These are phyloP conservation scores for Glossosoma conforme DNA, from an alignment of 1,140 invertebrate species.

Conservation along the genomic window DNA sequence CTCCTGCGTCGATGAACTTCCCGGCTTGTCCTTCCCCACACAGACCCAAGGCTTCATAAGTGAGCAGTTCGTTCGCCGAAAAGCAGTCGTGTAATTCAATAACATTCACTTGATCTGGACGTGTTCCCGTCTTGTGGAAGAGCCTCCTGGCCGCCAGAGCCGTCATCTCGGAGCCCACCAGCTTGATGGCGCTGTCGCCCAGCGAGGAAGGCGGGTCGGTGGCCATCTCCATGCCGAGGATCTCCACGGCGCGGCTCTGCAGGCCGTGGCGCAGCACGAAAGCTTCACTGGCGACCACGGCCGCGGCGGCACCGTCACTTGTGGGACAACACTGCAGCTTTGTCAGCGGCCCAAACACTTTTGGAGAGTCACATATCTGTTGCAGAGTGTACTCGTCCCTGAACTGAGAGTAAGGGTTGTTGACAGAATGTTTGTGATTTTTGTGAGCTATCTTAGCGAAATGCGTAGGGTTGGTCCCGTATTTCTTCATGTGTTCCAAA, in stretches of 20 bases:
- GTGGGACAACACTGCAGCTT: slow-evolving; percentile 97
- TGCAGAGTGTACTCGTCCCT: slow-evolving; percentile 84
- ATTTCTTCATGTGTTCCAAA: slow-evolving; percentile 95
- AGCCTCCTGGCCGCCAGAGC: slow-evolving; percentile 73
- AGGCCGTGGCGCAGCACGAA: slow-evolving; percentile 82
- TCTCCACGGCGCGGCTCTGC: slow-evolving; percentile 85
- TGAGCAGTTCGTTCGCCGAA: slow-evolving; percentile 95
- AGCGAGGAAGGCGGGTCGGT: slow-evolving; percentile 89
- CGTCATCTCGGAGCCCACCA: slow-evolving; percentile 96
- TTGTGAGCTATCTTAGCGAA: slow-evolving; percentile 97
- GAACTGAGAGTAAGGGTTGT: slow-evolving; percentile 95
- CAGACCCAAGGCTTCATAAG: slow-evolving; percentile 94
- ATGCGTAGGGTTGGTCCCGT: slow-evolving; percentile 88
- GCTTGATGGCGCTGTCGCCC: slow-evolving; percentile 80
- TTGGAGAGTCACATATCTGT: slow-evolving; percentile 80
- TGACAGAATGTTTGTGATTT: slow-evolving; percentile 94
- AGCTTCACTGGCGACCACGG: slow-evolving; percentile 83
- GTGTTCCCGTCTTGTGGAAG: slow-evolving; percentile 73
- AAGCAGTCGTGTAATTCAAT: slow-evolving; percentile 99
- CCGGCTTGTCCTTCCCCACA: slow-evolving; percentile 87
- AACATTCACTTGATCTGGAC: slow-evolving; percentile 83
- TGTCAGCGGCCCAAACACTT: slow-evolving; percentile 84
- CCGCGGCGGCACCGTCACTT: slow-evolving; percentile 92
- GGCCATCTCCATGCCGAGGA: slow-evolving; percentile 93
- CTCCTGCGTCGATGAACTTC: slow-evolving; percentile 86